A percentile compares a stretch with the other conserved stretches of the same genome.
These are phyloP conservation scores for Alauda arvensis DNA, from an alignment of 2,797 vertebrate species.

Conservation along the genomic window DNA sequence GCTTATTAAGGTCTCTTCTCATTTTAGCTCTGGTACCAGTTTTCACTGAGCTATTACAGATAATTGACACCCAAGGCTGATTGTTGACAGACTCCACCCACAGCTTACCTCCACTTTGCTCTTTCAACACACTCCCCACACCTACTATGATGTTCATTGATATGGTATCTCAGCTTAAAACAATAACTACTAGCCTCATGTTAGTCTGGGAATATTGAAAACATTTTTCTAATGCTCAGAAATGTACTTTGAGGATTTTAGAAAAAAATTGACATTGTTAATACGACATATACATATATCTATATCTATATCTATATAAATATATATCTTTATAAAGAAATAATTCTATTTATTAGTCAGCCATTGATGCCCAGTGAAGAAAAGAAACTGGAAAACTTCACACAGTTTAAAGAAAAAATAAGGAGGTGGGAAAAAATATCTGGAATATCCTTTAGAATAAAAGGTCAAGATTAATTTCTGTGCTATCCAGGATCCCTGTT, in stretches of 20 bases:
- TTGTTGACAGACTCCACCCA: background rate
- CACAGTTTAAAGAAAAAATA: background rate
- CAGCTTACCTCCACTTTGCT: background rate
- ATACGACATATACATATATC: background rate
- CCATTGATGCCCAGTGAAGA: background rate
- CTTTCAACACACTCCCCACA: background rate
- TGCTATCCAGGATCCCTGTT: background rate
- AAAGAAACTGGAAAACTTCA: background rate
- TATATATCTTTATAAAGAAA: background rate
- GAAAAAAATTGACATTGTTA: background rate
- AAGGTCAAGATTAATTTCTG: background rate
- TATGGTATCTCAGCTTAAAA: background rate
- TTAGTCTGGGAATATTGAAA: background rate
- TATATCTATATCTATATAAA: background rate
- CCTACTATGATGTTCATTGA: background rate
- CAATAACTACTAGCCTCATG: background rate
- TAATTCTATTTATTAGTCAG: background rate
- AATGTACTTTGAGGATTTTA: background rate
- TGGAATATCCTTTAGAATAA: background rate
- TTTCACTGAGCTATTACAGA: background rate
- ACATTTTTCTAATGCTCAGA: background rate
- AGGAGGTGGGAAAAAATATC: background rate
- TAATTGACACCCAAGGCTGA: background rate
- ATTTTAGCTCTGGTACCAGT: background rate
- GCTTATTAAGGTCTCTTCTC: background rate